Conservation (phyloP, 2,888 invertebrate species). For the Stictocephala bisonia region DNA sequence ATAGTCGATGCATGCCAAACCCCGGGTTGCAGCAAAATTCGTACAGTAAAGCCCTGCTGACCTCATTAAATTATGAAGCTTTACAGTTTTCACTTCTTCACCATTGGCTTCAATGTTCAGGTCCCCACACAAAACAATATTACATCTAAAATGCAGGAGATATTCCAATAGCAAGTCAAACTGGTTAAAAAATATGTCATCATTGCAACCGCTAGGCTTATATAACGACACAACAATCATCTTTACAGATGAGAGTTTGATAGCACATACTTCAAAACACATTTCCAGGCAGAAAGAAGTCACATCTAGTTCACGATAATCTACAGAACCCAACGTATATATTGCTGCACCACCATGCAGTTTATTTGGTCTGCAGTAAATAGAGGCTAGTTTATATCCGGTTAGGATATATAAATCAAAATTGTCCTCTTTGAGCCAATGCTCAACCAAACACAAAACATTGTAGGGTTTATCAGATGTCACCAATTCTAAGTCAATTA, state of each 20-base stretch:
- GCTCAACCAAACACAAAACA: neutral
- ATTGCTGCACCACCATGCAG: neutral
- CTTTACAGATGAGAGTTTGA: neutral
- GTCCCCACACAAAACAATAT: neutral
- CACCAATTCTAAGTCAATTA: neutral
- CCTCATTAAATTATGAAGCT: neutral
- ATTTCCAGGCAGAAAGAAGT: neutral
- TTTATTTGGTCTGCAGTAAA: neutral
- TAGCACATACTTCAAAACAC: neutral
- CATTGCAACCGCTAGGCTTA: neutral
- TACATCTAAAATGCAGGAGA: neutral
- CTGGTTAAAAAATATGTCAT: neutral
- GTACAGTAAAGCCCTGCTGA: neutral
- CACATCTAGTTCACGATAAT: neutral
- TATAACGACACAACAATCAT: neutral
- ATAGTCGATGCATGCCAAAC: neutral
- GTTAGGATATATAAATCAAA: neutral
- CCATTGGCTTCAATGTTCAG: too few species aligned
- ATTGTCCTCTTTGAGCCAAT: neutral
- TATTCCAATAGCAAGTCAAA: neutral
- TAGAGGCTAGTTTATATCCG: neutral
- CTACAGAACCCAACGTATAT: neutral
- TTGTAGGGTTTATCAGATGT: neutral
- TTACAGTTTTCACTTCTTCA: neutral
- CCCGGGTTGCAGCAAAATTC: neutral